A percentile compares a stretch with the other conserved stretches of the same genome.
Evolutionary conservation across 2,797 vertebrate species (phyloP).

Genomic region (Jordanella pulchra): DNA sequence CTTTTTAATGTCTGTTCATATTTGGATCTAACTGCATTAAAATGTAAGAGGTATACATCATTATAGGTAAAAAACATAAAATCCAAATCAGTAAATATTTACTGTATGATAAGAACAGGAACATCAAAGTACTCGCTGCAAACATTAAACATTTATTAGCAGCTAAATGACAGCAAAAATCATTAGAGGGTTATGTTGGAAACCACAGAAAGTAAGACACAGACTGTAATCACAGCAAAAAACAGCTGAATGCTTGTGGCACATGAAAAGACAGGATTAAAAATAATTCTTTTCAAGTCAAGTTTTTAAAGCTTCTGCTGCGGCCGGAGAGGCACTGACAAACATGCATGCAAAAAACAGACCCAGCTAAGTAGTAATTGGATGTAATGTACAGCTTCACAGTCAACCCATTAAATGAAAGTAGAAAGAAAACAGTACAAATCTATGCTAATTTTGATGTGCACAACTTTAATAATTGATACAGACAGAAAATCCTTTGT

Average conservation of each 20-base stretch:
- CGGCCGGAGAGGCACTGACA: constrained; percentile 20
- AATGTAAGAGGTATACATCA: background rate
- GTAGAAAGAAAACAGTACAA: background rate
- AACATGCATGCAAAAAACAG: constrained; percentile 32
- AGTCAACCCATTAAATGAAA: constrained; percentile 11
- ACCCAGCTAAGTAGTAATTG: constrained; percentile 1
- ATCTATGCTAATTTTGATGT: background rate
- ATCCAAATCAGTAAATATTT: background rate
- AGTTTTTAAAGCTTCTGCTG: constrained; percentile 26
- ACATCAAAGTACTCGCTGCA: constrained; percentile 14
- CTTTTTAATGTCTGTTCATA: background rate
- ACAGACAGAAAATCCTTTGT: background rate
- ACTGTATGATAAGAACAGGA: background rate
- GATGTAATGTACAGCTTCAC: constrained; percentile 12
- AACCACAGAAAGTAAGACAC: background rate
- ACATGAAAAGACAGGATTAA: constrained; percentile 14
- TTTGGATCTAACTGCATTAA: background rate
- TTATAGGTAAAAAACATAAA: background rate
- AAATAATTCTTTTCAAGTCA: constrained; percentile 15
- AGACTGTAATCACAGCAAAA: constrained; percentile 12
- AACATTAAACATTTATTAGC: constrained; percentile 46
- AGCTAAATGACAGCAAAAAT: background rate
- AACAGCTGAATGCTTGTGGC: constrained; percentile 17
- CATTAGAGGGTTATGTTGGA: background rate
- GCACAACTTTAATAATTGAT: background rate